Percentiles rank a stretch among this genome's conserved stretches.
These are phyloP conservation scores for Castor canadensis DNA, from an alignment of 2,113 vertebrate species.

Conservation along the genomic window DNA sequence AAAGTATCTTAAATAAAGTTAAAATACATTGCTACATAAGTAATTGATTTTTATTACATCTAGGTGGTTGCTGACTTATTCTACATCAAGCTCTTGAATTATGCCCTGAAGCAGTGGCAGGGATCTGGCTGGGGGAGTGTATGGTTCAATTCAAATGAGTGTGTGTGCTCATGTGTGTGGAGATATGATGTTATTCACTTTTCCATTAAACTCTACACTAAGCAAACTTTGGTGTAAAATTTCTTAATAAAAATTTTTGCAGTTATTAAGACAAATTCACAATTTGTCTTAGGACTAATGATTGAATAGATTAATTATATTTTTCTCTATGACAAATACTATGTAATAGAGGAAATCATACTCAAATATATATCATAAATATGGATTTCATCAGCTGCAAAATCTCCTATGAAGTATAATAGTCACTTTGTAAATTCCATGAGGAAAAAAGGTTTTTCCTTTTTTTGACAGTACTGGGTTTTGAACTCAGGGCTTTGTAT, in stretches of 20 bases:
- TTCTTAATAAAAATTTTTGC: not conserved
- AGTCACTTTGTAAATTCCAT: not conserved
- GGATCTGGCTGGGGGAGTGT: not conserved
- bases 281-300: not conserved
- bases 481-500: too few species aligned
- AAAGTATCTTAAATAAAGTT: not conserved
- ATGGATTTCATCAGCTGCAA: not conserved
- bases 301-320: not conserved
- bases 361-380: not conserved
- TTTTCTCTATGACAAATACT: not conserved
- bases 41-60: not conserved
- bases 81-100: not conserved
- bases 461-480: too few species aligned
- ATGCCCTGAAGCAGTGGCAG: not conserved
- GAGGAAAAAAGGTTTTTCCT: not conserved
- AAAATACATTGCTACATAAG: not conserved
- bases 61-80: not conserved
- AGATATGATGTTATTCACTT: not conserved
- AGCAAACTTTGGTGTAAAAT: not conserved
- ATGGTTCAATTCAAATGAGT: not conserved
- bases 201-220: not conserved
- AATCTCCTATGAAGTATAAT: not conserved
- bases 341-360: constrained; percentile 19
- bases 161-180: rapidly evolving
- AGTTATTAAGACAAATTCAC: not conserved